Evolutionary conservation across 53 echinoderm and acorn worm species (phyloP).

Genomic region (Actinopyga echinites): DNA sequence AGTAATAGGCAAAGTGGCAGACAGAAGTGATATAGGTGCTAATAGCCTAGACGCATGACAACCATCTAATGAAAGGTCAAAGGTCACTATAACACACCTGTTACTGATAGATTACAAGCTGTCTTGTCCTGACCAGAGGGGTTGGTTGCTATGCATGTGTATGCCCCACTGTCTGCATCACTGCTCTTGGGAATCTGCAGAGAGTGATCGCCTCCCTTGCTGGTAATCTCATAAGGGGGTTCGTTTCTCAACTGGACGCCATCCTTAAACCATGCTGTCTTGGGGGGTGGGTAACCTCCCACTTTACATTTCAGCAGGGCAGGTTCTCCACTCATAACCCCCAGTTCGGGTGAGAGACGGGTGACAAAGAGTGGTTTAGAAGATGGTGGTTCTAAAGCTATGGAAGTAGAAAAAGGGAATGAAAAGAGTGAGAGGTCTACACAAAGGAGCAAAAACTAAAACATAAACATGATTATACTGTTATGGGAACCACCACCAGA

Average conservation of each 20-base stretch:
- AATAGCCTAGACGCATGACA: background rate
- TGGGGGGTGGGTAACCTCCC: conserved; percentile 75
- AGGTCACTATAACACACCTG: conserved; percentile 59
- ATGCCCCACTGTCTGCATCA: conserved; percentile 69
- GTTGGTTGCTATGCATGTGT: conserved; percentile 72
- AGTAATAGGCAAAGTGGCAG: too few species aligned
- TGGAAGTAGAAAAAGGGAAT: background rate
- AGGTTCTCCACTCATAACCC: conserved; percentile 54
- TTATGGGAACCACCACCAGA: too few species aligned
- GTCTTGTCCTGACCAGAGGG: conserved; percentile 73
- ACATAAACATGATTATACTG: background rate
- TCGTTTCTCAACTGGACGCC: conserved; percentile 56
- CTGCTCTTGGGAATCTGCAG: conserved; percentile 1
- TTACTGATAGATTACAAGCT: conserved; percentile 68
- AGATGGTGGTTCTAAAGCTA: background rate
- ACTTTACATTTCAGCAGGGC: conserved; percentile 69
- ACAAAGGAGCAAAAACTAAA: background rate
- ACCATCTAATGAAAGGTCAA: background rate
- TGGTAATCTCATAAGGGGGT: conserved; percentile 47
- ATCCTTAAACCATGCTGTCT: conserved; percentile 82
- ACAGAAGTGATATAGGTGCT: too few species aligned
- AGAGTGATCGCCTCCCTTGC: conserved; percentile 11
- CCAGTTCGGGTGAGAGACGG: conserved; percentile 15
- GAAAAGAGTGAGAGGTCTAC: background rate
- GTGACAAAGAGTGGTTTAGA: conserved; percentile 12